Percentiles rank a stretch among this genome's conserved stretches.
These are phyloP conservation scores for Acanthopleura granulata DNA, from an alignment of 2,888 invertebrate species.

Conservation along the genomic window DNA sequence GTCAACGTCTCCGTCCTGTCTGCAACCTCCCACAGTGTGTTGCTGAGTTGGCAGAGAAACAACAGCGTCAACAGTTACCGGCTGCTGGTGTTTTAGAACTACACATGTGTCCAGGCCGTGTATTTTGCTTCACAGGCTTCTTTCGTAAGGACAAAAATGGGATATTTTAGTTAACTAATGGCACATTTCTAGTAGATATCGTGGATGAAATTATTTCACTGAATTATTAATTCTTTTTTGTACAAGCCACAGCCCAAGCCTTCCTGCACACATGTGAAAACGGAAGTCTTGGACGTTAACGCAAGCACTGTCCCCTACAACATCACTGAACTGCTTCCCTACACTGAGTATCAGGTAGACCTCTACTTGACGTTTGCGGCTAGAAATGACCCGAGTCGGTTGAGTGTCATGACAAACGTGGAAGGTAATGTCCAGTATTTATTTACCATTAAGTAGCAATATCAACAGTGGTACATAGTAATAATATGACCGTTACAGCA, in stretches of 20 bases:
- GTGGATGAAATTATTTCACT: no score
- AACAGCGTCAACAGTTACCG: not conserved
- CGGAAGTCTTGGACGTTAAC: not conserved
- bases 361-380: not conserved
- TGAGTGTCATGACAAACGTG: not conserved
- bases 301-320: not conserved
- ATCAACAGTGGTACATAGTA: no score
- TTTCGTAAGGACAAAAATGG: no score
- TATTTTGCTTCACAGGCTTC: no score
- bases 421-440: not conserved
- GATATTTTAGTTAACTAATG: no score
- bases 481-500: no score
- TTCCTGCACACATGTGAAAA: no score
- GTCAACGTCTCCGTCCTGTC: not conserved
- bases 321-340: constrained; percentile 1
- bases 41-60: not conserved
- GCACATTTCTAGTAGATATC: no score
- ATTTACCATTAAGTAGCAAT: not conserved
- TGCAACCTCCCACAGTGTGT: not conserved
- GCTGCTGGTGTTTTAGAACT: not conserved
- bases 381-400: not conserved
- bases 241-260: no score
- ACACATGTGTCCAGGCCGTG: not conserved
- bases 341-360: not conserved
- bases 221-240: no score